phyloP scores from a whole-genome alignment of 1,140 invertebrate genomes.

The Drosophila fuyamai region DNA sequence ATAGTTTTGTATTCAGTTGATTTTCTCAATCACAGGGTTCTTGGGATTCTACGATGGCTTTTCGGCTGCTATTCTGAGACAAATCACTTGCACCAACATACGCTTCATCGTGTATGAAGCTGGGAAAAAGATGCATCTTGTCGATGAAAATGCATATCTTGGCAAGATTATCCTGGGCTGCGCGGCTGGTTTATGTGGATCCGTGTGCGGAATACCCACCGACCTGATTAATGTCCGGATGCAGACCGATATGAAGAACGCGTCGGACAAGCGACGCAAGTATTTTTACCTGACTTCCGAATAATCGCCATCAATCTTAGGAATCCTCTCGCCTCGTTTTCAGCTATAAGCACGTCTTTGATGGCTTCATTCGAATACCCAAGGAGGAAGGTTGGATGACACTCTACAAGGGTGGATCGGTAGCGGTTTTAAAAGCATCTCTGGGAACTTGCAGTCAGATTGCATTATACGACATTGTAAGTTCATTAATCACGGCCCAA shows the following conservation, averaged over 20 bases:
- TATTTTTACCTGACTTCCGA: not conserved
- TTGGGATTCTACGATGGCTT: conserved; percentile 97
- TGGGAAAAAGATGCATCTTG: conserved; percentile 87
- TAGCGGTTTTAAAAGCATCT: conserved; percentile 94
- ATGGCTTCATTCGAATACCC: conserved; percentile 93
- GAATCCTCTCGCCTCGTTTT: not conserved
- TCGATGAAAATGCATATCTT: conserved; percentile 85
- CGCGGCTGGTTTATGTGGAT: conserved; percentile 91
- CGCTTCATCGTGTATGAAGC: conserved; percentile 98
- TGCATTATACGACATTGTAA: conserved; percentile 94
- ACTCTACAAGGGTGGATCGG: conserved; percentile 94
- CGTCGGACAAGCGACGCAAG: conserved; percentile 85
- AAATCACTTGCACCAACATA: conserved; percentile 98
- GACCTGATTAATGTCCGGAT: conserved; percentile 99
- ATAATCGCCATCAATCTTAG: not conserved
- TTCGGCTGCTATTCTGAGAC: conserved; percentile 95
- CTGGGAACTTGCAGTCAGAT: conserved; percentile 98
- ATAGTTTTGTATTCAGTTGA: too few species aligned
- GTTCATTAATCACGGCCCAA: not conserved
- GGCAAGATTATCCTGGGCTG: conserved; percentile 92
- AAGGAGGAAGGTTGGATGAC: conserved; percentile 92
- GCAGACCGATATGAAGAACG: conserved; percentile 98
- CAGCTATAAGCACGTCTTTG: conserved; percentile 97
- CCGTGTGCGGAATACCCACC: conserved; percentile 90
- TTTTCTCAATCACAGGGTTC: conserved; percentile 86